These are phyloP conservation scores for Protonemura montana DNA, from an alignment of 2,888 invertebrate genomes.

Conservation along the genomic window DNA sequence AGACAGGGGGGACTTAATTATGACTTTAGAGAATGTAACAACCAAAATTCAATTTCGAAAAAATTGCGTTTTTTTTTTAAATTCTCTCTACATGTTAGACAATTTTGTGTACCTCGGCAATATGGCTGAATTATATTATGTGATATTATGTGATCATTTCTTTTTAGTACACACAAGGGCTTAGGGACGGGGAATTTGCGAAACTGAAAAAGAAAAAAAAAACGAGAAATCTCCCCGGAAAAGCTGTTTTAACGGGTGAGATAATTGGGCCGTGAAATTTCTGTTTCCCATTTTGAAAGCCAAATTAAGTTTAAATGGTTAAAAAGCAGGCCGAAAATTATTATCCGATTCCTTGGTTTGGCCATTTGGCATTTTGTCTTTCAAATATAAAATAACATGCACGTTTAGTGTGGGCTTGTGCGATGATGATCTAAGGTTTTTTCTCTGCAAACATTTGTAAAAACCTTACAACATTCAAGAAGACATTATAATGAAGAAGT, in stretches of 20 bases:
- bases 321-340: neutral
- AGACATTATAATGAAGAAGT: neutral
- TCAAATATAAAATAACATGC: neutral
- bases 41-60: neutral
- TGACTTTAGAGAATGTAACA: neutral
- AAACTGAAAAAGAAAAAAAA: neutral
- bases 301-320: neutral
- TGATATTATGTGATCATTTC: conserved; percentile 12
- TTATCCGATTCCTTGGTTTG: neutral
- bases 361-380: neutral
- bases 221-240: neutral
- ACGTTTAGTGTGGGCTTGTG: neutral
- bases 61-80: neutral
- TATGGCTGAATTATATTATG: conserved; percentile 3
- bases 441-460: conserved; percentile 12
- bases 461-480: neutral
- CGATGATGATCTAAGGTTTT: neutral
- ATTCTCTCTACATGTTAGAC: neutral
- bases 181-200: neutral
- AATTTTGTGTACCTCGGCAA: neutral
- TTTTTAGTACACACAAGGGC: conserved; percentile 4
- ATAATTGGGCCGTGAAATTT: neutral
- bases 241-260: neutral
- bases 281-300: neutral
- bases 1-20: neutral